These are phyloP conservation scores for Leptoclinus maculatus DNA, from an alignment of 2,797 vertebrate genomes.

Conservation along the genomic window DNA sequence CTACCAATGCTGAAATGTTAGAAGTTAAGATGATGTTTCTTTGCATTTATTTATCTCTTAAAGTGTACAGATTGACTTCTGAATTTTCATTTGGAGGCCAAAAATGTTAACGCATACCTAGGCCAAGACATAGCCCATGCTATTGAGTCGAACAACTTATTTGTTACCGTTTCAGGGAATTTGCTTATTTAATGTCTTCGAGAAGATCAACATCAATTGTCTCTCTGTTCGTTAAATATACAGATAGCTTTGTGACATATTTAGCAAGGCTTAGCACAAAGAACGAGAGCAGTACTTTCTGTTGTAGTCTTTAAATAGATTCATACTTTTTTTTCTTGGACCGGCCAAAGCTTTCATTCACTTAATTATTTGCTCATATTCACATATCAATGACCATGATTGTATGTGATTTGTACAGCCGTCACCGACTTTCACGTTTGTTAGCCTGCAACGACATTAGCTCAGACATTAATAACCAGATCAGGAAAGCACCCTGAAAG, in stretches of 20 bases:
- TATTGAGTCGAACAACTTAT: background rate
- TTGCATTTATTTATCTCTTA: background rate
- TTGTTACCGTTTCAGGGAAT: background rate
- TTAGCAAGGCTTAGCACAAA: background rate
- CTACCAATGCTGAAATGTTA: background rate
- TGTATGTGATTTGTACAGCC: background rate
- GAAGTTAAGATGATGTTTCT: background rate
- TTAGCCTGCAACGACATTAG: conserved; percentile 19
- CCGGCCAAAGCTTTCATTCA: background rate
- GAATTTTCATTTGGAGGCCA: background rate
- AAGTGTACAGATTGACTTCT: background rate
- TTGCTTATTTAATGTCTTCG: background rate
- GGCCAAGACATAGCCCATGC: background rate
- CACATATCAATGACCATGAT: background rate
- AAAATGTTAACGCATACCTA: background rate
- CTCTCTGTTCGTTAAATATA: no score
- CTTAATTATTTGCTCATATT: conserved; percentile 6
- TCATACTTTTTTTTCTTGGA: background rate
- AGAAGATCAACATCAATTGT: no score
- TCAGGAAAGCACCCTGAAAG: background rate
- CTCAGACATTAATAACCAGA: conserved; percentile 14
- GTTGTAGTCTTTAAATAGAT: background rate
- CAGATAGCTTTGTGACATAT: background rate
- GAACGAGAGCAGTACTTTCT: background rate
- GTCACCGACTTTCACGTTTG: background rate